These are phyloP conservation scores for Brassicogethes aeneus DNA, from an alignment of 2,888 invertebrate species.

Conservation along the genomic window DNA sequence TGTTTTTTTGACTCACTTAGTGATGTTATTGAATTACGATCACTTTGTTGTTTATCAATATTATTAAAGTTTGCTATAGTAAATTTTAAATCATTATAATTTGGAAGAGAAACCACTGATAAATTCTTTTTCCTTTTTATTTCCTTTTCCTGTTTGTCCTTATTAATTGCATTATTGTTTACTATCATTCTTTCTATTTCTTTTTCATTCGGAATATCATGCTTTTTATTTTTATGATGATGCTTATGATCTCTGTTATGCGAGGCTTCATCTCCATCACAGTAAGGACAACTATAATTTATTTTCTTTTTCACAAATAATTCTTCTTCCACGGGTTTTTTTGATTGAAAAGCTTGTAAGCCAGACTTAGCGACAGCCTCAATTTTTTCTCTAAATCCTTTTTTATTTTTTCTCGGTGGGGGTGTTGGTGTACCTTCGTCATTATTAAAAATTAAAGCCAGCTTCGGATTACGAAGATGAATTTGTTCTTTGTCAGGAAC, in stretches of 20 bases:
- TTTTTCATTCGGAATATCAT: constrained; percentile 15
- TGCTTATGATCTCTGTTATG: constrained; percentile 30
- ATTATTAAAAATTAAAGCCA: constrained; percentile 33
- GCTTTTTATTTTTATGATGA: constrained; percentile 15
- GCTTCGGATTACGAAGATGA: constrained; percentile 32
- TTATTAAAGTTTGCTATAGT: constrained; percentile 31
- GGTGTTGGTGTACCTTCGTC: constrained; percentile 36
- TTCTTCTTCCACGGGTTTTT: constrained; percentile 32
- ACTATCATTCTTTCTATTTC: constrained; percentile 13
- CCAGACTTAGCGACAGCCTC: constrained; percentile 34
- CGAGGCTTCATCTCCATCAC: constrained; percentile 29
- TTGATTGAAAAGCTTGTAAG: constrained; percentile 30
- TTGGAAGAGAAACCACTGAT: constrained; percentile 46
- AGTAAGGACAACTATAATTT: constrained; percentile 36
- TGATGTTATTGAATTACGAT: constrained; percentile 26
- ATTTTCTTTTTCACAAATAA: constrained; percentile 36
- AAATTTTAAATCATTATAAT: constrained; percentile 43
- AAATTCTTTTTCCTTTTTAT: constrained; percentile 40
- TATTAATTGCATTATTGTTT: constrained; percentile 12
- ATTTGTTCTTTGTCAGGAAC: constrained; percentile 40
- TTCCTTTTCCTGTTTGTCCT: constrained; percentile 16
- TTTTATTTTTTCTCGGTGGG: constrained; percentile 37
- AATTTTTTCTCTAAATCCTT: constrained; percentile 33
- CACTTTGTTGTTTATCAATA: constrained; percentile 21
- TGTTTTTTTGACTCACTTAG: constrained; percentile 31